Evolutionary conservation across 2,888 invertebrate genomes (phyloP).

Genomic region (Hydrotaea cyrtoneurina): DNA sequence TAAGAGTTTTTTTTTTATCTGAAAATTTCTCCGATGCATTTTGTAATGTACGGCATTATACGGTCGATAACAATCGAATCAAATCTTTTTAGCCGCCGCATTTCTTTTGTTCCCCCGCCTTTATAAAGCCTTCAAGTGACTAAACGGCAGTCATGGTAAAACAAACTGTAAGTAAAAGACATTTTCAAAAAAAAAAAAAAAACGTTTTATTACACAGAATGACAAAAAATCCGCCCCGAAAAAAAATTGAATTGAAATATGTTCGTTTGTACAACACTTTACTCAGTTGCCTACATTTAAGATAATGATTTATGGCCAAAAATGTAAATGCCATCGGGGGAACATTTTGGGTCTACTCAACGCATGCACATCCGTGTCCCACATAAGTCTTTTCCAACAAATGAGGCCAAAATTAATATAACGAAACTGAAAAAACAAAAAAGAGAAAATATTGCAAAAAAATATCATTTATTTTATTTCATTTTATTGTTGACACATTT

Average conservation of each 20-base stretch:
- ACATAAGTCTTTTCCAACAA: background rate
- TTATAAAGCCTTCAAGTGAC: background rate
- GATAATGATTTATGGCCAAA: slow-evolving; percentile 3
- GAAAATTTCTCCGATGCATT: background rate
- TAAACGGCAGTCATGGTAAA: background rate
- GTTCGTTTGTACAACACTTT: background rate
- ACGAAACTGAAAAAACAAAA: background rate
- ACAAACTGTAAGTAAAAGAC: background rate
- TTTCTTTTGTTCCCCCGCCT: background rate
- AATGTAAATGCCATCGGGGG: background rate
- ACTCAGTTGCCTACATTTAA: background rate
- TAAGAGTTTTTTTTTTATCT: too few species aligned
- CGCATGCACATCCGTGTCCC: background rate
- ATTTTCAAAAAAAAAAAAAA: background rate
- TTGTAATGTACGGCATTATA: background rate
- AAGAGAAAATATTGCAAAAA: too few species aligned
- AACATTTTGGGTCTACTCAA: background rate
- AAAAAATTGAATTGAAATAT: background rate
- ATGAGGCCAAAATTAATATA: background rate
- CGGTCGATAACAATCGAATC: background rate
- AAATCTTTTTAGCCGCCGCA: background rate
- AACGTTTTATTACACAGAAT: background rate
- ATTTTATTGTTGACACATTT: slow-evolving; percentile 12
- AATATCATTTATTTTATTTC: background rate
- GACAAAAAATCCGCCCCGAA: background rate